A percentile compares a stretch with the other conserved stretches of the same genome.
Conservation (phyloP, 2,888 invertebrate genomes). For the Philereme vetulata region DNA sequence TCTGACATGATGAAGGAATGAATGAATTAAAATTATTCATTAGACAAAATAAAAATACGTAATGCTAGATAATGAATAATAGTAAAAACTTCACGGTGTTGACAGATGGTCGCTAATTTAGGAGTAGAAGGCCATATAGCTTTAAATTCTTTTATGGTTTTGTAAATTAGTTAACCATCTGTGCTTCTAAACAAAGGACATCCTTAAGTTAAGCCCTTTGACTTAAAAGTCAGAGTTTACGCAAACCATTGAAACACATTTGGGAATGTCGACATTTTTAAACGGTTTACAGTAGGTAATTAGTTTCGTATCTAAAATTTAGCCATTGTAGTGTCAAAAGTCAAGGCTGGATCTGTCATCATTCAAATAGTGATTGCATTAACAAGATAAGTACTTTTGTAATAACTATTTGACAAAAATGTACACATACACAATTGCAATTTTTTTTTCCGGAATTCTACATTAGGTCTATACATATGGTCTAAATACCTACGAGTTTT, state of each 20-base stretch:
- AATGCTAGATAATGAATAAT: too few relatives aligned
- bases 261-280: slow-evolving; percentile 12
- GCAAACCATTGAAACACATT: slow-evolving; percentile 3
- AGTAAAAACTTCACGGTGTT: too few relatives aligned
- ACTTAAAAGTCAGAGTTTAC: background rate
- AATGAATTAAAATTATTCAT: too few relatives aligned
- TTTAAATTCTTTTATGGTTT: background rate
- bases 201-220: slow-evolving; percentile 8
- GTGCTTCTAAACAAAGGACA: slow-evolving; percentile 15
- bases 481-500: too few relatives aligned
- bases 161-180: slow-evolving; percentile 2
- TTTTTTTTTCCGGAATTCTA: too few relatives aligned
- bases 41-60: too few relatives aligned
- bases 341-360: slow-evolving; percentile 24
- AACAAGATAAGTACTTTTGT: slow-evolving; percentile 1
- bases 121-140: background rate
- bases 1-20: too few relatives aligned
- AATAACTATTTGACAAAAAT: too few relatives aligned
- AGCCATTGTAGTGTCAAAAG: slow-evolving; percentile 17
- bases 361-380: slow-evolving; percentile 15
- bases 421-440: too few relatives aligned
- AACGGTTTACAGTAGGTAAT: slow-evolving; percentile 20
- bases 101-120: background rate
- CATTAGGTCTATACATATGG: too few relatives aligned
- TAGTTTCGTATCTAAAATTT: slow-evolving; percentile 18